Evolutionary conservation across 2,113 vertebrate species (phyloP).

Genomic region (Sinocyclocheilus rhinocerous): DNA sequence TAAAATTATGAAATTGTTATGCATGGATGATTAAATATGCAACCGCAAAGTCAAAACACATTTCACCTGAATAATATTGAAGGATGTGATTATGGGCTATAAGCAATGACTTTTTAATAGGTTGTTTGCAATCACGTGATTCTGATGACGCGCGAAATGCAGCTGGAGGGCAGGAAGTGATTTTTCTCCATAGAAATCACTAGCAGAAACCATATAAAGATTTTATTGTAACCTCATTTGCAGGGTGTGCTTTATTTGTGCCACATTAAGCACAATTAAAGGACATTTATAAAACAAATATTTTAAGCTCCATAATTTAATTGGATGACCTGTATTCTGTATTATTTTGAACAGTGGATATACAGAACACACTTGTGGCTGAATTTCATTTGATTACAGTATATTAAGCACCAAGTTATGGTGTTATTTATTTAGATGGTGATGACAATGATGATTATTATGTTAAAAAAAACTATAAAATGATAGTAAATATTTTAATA

Average conservation of each 20-base stretch:
- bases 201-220: neutral
- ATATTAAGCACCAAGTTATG: neutral
- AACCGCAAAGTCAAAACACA: neutral
- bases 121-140: no score
- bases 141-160: no score
- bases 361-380: neutral
- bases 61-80: neutral
- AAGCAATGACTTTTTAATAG: neutral
- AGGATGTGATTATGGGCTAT: neutral
- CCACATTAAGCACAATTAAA: constrained; percentile 1
- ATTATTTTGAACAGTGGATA: neutral
- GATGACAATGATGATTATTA: neutral
- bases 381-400: neutral
- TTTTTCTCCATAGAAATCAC: no score
- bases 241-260: neutral
- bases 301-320: neutral
- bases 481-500: neutral
- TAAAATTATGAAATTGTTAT: neutral
- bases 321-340: neutral
- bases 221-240: neutral
- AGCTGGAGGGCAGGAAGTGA: no score
- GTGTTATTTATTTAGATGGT: neutral
- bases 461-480: neutral
- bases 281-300: neutral
- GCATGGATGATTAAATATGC: neutral